Evolutionary conservation across 1,140 invertebrate species (phyloP), one percentile per base, ranked within the genome.

Genomic region (Eubasilissa regina): DNA sequence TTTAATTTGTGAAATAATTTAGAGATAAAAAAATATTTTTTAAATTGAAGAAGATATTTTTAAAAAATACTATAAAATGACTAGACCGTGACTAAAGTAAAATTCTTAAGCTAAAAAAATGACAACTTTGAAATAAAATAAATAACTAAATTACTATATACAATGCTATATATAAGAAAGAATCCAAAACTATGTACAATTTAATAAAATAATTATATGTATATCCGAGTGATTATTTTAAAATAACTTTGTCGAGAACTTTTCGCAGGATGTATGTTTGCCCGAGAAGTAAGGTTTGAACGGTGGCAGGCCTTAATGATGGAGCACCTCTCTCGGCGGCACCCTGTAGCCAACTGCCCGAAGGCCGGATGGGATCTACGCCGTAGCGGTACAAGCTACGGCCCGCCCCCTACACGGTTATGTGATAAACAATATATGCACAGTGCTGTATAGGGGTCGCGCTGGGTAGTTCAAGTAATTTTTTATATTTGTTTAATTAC

Each of bases 241-340:
- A 35, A 35, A 35, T 35, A 64, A 64, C 35, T 64, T 64, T 64
- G 13, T 70, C 15, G 3, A 21, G 47, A 45, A 70, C 43, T 70
- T 70, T 60, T 70, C 13, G 19, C 66, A 47, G 43, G 13, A 8
- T n/a, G 17, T 3, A 15, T 19, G 60, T 51, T 15, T 15, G 48
- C 11, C 11, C 48, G 11, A 13, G 11, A 13, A 51, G 48, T 13
- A 51, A 21, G 13, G 56, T 60, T 12, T n/a, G 13, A 60, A 3
- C 17, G 56, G 13, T n/a, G 9, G 56, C 12, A n/a, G 56, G 10
- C 10, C 4, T 10, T 4, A 60, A 19, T 21, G 44, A 13, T 21
- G 0, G 43, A 68, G n/a, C 44, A 48, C 48, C 51, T 73, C 68
- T 73, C 68, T 73, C 19, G 47, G 21, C 68, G 68, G 68, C 68